Evolutionary conservation across 2,888 invertebrate species (phyloP).

Genomic region (Itoplectis maculator): DNA sequence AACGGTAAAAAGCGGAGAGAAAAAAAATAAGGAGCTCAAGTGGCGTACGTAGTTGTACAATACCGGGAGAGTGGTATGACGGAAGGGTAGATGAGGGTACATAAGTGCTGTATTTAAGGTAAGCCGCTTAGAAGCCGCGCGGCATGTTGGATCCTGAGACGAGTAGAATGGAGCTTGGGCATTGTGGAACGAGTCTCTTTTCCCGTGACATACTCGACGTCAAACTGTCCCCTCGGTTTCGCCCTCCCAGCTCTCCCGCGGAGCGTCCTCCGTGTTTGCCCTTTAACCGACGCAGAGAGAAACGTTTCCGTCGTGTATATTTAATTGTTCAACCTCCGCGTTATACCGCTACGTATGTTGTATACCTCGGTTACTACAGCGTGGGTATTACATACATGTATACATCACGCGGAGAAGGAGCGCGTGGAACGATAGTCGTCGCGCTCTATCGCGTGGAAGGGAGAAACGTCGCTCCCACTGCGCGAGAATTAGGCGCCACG

Average conservation of each 20-base stretch:
- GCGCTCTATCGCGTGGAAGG: background rate
- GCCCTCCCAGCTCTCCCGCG: background rate
- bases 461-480: constrained; percentile 16
- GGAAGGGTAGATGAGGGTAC: constrained; percentile 47
- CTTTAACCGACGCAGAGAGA: constrained; percentile 50
- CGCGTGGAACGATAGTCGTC: constrained; percentile 9
- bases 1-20: background rate
- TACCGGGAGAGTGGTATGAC: constrained; percentile 5
- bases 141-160: constrained; percentile 4
- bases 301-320: constrained; percentile 36
- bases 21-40: constrained; percentile 10
- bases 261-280: constrained; percentile 39
- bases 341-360: background rate
- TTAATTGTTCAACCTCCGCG: constrained; percentile 55
- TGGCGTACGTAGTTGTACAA: background rate
- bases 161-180: constrained; percentile 19
- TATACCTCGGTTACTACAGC: too few relatives aligned
- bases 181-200: constrained; percentile 45
- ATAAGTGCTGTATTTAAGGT: constrained; percentile 56
- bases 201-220: constrained; percentile 46
- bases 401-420: background rate
- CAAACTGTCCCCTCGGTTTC: constrained; percentile 38
- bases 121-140: constrained; percentile 55
- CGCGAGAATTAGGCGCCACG: constrained; percentile 71
- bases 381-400: background rate